These are phyloP conservation scores for Dermochelys coriacea DNA, from an alignment of 2,797 vertebrate genomes.

Conservation along the genomic window DNA sequence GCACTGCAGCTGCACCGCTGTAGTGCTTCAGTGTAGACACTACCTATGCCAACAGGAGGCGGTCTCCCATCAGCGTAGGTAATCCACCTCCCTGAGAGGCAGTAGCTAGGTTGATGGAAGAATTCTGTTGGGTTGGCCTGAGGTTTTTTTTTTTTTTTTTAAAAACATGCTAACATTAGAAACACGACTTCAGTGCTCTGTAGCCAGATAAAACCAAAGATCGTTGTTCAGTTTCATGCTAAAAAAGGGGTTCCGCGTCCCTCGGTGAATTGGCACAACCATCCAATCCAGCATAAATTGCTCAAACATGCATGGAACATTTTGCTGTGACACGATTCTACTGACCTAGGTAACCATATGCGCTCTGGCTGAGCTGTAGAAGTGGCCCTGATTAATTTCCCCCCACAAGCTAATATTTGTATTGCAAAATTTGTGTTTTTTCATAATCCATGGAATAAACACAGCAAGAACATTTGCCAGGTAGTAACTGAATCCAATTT, in stretches of 20 bases:
- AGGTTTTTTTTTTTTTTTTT: not conserved
- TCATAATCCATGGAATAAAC: not conserved
- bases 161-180: not conserved
- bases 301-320: not conserved
- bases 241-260: not conserved
- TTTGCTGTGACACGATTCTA: not conserved
- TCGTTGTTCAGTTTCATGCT: not conserved
- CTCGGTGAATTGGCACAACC: not conserved
- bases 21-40: not conserved
- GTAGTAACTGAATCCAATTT: not conserved
- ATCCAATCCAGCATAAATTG: conserved; percentile 11
- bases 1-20: not conserved
- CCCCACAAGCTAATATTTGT: not conserved
- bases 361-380: not conserved
- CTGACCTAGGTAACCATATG: conserved; percentile 17
- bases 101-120: not conserved
- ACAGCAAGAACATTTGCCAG: conserved; percentile 5
- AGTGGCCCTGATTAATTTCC: not conserved
- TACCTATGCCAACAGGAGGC: not conserved
- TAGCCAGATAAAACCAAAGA: not conserved
- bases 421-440: conserved; percentile 12
- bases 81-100: not conserved
- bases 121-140: not conserved
- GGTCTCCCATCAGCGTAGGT: not conserved
- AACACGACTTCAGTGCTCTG: conserved; percentile 48